Evolutionary conservation across 2,113 vertebrate species (phyloP).

Genomic region (Hippopotamus amphibius): DNA sequence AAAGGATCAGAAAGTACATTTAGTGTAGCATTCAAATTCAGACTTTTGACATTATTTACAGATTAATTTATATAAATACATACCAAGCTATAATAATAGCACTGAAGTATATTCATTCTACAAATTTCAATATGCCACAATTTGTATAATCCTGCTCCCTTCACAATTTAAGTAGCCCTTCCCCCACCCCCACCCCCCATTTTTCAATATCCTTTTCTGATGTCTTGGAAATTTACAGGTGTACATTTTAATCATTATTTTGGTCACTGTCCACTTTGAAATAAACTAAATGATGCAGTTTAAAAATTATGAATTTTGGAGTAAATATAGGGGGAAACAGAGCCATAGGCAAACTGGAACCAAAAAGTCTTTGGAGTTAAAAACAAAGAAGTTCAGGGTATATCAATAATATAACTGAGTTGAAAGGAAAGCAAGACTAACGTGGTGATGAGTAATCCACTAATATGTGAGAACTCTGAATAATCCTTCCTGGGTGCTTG

Average conservation of each 20-base stretch:
- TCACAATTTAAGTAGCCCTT: neutral
- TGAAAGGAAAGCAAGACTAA: neutral
- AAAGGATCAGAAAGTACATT: neutral
- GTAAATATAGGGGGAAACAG: neutral
- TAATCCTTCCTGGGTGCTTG: neutral
- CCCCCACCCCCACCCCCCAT: too few species aligned
- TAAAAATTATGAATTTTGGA: neutral
- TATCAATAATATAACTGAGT: neutral
- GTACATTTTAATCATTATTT: conserved; percentile 29
- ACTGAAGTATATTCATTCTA: neutral
- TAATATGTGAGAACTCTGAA: neutral
- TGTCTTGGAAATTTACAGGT: conserved; percentile 1
- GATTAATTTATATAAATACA: conserved; percentile 6
- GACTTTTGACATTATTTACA: neutral
- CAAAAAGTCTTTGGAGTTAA: neutral
- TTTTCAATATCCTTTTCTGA: neutral
- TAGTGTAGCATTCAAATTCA: neutral
- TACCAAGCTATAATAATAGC: neutral
- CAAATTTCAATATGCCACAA: neutral
- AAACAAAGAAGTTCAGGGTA: neutral
- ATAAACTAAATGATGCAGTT: neutral
- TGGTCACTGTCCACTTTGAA: neutral
- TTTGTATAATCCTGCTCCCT: neutral
- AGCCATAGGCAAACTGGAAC: neutral
- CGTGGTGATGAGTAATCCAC: neutral